Evolutionary conservation across 2,888 invertebrate species (phyloP).

Genomic region (Dromius quadrimaculatus): DNA sequence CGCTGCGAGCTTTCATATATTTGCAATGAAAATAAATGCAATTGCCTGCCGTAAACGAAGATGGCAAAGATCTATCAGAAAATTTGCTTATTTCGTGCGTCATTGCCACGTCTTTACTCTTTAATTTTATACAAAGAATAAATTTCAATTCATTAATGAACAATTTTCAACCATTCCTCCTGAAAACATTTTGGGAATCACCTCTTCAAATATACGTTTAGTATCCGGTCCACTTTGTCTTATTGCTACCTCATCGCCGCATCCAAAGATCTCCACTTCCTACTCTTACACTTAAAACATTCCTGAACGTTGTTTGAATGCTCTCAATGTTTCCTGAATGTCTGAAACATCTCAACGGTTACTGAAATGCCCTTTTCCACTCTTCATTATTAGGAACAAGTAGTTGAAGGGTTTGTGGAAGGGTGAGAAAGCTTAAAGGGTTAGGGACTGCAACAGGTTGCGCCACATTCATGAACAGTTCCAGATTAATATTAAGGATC

Average conservation of each 20-base stretch:
- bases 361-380: conserved; percentile 31
- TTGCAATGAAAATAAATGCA: not conserved
- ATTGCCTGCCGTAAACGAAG: no score
- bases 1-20: not conserved
- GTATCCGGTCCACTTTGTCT: not conserved
- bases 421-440: not conserved
- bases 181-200: no score
- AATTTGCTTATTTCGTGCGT: no score
- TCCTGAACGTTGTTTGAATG: not conserved
- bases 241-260: no score
- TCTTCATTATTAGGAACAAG: conserved; percentile 21
- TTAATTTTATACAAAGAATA: no score
- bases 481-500: no score
- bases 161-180: no score
- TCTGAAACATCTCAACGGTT: not conserved
- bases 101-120: no score
- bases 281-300: not conserved
- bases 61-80: no score
- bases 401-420: not conserved
- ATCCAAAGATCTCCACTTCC: not conserved
- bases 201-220: not conserved
- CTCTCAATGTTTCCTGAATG: not conserved
- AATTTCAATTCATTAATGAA: no score
- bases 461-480: no score
- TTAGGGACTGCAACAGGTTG: not conserved